Percentiles rank a stretch among this genome's conserved stretches.
These are phyloP conservation scores for Alcis repandata DNA, from an alignment of 2,888 invertebrate species.

Conservation along the genomic window DNA sequence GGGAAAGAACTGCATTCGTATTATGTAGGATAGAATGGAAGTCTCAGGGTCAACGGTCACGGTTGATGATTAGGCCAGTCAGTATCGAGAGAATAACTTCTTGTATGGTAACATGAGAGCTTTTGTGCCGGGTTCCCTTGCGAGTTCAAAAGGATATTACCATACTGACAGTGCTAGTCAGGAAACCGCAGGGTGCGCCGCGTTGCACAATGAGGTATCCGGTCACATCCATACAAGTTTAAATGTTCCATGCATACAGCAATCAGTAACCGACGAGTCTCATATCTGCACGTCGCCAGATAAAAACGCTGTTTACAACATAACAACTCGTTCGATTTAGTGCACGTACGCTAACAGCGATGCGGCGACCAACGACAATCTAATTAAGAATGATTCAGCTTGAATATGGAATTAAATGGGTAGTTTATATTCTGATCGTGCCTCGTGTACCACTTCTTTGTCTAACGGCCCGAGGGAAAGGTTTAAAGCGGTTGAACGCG, in stretches of 20 bases:
- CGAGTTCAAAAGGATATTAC: conserved; percentile 36
- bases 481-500: conserved; percentile 34
- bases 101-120: conserved; percentile 25
- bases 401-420: conserved; percentile 63
- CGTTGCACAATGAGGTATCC: conserved; percentile 72
- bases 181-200: conserved; percentile 68
- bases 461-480: conserved; percentile 60
- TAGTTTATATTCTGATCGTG: conserved; percentile 64
- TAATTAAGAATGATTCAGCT: conserved; percentile 62
- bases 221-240: conserved; percentile 52
- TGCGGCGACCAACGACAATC: conserved; percentile 55
- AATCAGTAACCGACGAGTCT: conserved; percentile 54
- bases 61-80: conserved; percentile 13
- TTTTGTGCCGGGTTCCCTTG: conserved; percentile 30
- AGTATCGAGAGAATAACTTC: conserved; percentile 14
- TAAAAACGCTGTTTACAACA: conserved; percentile 56
- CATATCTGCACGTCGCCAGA: conserved; percentile 56
- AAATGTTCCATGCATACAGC: conserved; percentile 34
- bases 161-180: conserved; percentile 41
- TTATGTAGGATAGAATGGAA: conserved; percentile 3
- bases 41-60: conserved; percentile 18
- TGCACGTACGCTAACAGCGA: conserved; percentile 57
- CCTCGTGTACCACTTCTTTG: conserved; percentile 55
- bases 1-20: conserved; percentile 3
- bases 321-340: conserved; percentile 54